Evolutionary conservation across 2,888 invertebrate species (phyloP).

Genomic region (Melieria omissa): DNA sequence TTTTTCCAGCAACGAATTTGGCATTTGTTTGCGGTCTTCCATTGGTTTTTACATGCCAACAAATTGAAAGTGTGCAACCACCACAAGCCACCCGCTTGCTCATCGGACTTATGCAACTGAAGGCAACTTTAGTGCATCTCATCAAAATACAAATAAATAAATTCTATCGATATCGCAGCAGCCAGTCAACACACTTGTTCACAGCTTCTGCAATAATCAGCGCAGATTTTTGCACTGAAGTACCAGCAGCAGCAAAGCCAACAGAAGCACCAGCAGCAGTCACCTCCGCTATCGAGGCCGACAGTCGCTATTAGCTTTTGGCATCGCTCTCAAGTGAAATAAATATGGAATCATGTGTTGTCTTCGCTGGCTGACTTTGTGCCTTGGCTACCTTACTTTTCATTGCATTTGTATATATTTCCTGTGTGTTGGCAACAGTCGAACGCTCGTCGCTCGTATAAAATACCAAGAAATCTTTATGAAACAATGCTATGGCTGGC

Average conservation of each 20-base stretch:
- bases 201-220: no score
- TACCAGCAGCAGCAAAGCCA: background rate
- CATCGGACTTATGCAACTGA: no score
- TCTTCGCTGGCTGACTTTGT: background rate
- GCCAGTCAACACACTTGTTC: no score
- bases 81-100: no score
- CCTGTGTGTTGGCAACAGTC: background rate
- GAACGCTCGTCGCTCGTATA: background rate
- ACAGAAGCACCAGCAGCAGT: background rate
- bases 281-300: background rate
- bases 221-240: background rate
- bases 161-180: no score
- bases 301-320: background rate
- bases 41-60: background rate
- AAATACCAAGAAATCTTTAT: slow-evolving; percentile 34
- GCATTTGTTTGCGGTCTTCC: no score
- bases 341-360: background rate
- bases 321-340: background rate
- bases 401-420: background rate
- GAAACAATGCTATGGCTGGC: slow-evolving; percentile 24
- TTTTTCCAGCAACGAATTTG: no score
- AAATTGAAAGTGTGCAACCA: background rate
- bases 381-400: background rate
- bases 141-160: no score
- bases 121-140: no score